These are phyloP conservation scores for Caenorhabditis macrosperma DNA, from an alignment of 2,888 invertebrate species.

Conservation along the genomic window DNA sequence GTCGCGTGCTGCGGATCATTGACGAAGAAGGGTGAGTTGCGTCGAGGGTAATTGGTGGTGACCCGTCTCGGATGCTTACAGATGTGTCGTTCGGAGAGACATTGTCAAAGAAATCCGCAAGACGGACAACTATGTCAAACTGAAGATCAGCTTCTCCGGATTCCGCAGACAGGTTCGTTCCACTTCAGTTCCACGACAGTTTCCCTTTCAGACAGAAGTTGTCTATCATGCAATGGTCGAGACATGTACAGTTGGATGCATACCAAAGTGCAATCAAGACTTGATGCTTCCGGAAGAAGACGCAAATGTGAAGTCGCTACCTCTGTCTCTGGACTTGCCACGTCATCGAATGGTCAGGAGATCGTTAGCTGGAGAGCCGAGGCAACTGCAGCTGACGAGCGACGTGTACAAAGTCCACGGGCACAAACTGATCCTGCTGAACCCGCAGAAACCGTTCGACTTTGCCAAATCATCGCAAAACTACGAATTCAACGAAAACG, in stretches of 20 bases:
- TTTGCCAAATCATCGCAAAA: neutral
- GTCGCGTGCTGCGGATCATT: constrained; percentile 33
- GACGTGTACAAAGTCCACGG: constrained; percentile 52
- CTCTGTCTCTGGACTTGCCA: constrained; percentile 46
- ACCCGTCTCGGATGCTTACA: constrained; percentile 2
- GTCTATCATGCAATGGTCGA: constrained; percentile 56
- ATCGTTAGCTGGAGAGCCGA: constrained; percentile 23
- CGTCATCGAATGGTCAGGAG: constrained; percentile 48
- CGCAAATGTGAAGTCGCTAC: constrained; percentile 13
- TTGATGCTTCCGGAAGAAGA: constrained; percentile 29
- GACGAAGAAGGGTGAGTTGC: constrained; percentile 55
- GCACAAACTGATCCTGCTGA: constrained; percentile 46
- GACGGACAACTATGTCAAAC: constrained; percentile 34
- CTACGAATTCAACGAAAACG: constrained; percentile 17
- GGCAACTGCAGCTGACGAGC: constrained; percentile 32
- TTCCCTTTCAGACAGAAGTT: constrained; percentile 51
- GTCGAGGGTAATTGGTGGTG: neutral
- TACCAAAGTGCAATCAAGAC: constrained; percentile 56
- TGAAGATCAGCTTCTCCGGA: constrained; percentile 54
- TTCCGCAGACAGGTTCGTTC: constrained; percentile 40
- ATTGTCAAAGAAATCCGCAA: constrained; percentile 52
- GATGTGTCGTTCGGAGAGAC: constrained; percentile 47
- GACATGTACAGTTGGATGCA: constrained; percentile 52
- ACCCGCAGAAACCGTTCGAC: constrained; percentile 13
- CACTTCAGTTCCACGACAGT: neutral